A percentile compares a stretch with the other conserved stretches of the same genome.
Evolutionary conservation across 2,888 invertebrate genomes (phyloP).

Genomic region (Heliconius ismenius): DNA sequence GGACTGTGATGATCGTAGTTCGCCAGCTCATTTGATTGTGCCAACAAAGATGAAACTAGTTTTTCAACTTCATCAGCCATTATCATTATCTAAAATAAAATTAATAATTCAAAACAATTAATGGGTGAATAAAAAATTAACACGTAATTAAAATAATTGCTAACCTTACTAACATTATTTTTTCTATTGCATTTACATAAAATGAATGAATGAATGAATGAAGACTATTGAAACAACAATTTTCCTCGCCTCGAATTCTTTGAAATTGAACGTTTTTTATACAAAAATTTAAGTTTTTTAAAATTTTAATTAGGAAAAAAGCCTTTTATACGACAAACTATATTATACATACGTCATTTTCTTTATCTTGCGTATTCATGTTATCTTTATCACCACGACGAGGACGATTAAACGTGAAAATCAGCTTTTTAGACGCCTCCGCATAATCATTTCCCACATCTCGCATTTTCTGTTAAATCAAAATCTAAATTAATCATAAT

Average conservation of each 20-base stretch:
- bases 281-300: no score
- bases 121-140: no score
- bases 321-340: not conserved
- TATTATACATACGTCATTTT: conserved; percentile 53
- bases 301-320: no score
- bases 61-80: conserved; percentile 56
- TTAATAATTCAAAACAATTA: no score
- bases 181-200: no score
- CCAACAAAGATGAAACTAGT: conserved; percentile 54
- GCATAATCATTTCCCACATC: conserved; percentile 58
- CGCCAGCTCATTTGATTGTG: conserved; percentile 44
- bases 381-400: conserved; percentile 41
- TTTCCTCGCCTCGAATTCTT: no score
- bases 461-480: conserved; percentile 59
- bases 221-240: no score
- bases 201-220: no score
- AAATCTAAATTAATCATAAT: not conserved
- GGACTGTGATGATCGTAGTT: conserved; percentile 41
- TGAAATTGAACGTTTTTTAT: no score
- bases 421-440: conserved; percentile 56
- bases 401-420: conserved; percentile 55
- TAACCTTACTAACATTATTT: no score
- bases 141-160: no score
- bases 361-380: conserved; percentile 48
- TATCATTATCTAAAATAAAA: conserved; percentile 51